A percentile compares a stretch with the other conserved stretches of the same genome.
phyloP scores from a whole-genome alignment of 2,113 vertebrate species.

The Entomyzon cyanotis region DNA sequence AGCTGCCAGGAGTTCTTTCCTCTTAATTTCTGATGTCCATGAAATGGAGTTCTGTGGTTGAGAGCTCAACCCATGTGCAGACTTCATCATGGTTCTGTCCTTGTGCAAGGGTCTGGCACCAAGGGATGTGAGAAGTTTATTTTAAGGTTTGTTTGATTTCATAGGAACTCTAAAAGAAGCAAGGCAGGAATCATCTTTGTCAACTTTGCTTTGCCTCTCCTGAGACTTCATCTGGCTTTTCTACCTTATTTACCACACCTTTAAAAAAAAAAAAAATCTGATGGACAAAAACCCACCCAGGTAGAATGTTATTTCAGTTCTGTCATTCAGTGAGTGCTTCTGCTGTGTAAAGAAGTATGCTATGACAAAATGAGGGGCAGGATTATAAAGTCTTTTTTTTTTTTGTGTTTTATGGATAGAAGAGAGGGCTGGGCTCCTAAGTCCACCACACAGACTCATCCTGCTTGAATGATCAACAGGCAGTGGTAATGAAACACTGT shows the following conservation, averaged over 20 bases:
- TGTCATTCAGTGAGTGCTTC: neutral
- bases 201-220: neutral
- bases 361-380: neutral
- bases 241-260: neutral
- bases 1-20: neutral
- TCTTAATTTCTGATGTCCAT: neutral
- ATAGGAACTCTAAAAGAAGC: neutral
- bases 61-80: neutral
- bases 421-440: neutral
- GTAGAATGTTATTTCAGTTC: neutral
- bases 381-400: neutral
- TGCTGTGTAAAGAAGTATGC: neutral
- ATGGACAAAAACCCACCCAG: rapidly evolving
- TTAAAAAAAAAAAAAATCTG: neutral
- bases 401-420: neutral
- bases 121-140: neutral
- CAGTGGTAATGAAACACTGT: neutral
- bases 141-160: neutral
- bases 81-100: neutral
- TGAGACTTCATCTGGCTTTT: neutral
- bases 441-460: neutral
- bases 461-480: neutral
- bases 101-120: neutral
- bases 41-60: neutral
- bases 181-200: neutral